Base-by-base conservation (phyloP, 2,888 invertebrate species). In the Tridacna crocea region DNA sequence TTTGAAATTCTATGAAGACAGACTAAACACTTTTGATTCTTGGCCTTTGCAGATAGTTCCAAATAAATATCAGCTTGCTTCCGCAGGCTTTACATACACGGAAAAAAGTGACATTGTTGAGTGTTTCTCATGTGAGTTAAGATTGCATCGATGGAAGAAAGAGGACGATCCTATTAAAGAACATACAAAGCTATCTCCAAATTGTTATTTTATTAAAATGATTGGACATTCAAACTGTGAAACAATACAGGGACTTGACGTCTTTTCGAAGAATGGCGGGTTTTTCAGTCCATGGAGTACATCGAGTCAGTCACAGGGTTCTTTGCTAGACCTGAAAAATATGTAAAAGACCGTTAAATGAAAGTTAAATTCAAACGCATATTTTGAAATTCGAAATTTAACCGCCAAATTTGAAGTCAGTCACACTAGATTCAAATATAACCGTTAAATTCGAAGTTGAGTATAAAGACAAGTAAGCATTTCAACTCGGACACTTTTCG, bases 301-400 rank as follows among this genome's bases (percentile, higher is more conserved):
- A 19, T 6, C 55, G 1, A 10, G 10, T 17, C 55, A n/a, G 2
- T 17, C n/a, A 10, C 22, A 3, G 22, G 6, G 4, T 61, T 22
- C 61, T 61, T 61, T 10, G 61, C n/a, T 61, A 22, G 36, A 66
- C 12, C 66, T 66, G 66, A 66, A 66, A 66, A 66, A 66, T 66
- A 66, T 46, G 1, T 66, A 61, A 61, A 61, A n/a, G n/a, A n/a
- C n/a, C 8, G 3, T 12, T 6, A 8, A 22, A 61, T 61, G 13
- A 22, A 61, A 11, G 24, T 55, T 19, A 55, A 4, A 17, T 17
- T 55, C n/a, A 19, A 55, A 55, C 51, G 19, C 4, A 19, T 55
- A 19, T 10, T 22, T 61, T 24, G 4, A 61, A 61, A 61, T 8
- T 63, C 24, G 63, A 63, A n/a, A n/a, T n/a, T 3, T 22, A 4